Base-by-base conservation (phyloP, 2,888 invertebrate species). In the Metopia argyrocephala region DNA sequence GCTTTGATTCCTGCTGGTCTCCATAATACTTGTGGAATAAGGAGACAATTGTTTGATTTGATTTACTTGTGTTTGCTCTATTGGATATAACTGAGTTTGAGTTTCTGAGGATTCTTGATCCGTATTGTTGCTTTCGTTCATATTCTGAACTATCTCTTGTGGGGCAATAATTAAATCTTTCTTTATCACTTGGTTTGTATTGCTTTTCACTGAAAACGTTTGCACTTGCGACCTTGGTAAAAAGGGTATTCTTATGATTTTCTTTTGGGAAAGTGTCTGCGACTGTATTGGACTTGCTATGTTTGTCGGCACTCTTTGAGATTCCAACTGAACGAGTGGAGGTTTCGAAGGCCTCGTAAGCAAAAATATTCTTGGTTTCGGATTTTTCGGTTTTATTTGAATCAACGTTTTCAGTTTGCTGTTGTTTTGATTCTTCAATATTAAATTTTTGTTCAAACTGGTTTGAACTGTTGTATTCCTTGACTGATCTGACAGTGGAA, bases 211-310 rank as follows among this genome's bases (percentile, higher is more conserved):
- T 84, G 84, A 84, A 80, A 81, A 75, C 83, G 84, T 79, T 68
- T 84, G 83, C 76, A 86, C 83, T 84, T 78, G 86, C 85, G 87
- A 85, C 83, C 87, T 87, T 86, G 88, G 85, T 88, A 88, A 88
- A 89, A 89, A 89, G 88, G 88, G 89, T 86, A 87, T 85, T 85
- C 85, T 87, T 78, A 86, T 85, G 76, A 85, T 76, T 79, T 78
- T 86, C 82, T n/a, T 79, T 83, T 85, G 68, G 7, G n/a, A 54
- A 18, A 66, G 71, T 27, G 18, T 79, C 83, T 85, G 68, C 9
- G n/a, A 54, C 21, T 70, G 71, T 27, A n/a, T 79, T 52, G 52
- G 71, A 18, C 20, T 82, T 48, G 57, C 61, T 65, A 64, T 54
- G 74, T 70, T 54, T 76, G 28, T 50, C 48, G 71, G 59, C 64